A percentile compares a stretch with the other conserved stretches of the same genome.
phyloP scores from a whole-genome alignment of 2,888 invertebrate species.

The Furcula furcula region DNA sequence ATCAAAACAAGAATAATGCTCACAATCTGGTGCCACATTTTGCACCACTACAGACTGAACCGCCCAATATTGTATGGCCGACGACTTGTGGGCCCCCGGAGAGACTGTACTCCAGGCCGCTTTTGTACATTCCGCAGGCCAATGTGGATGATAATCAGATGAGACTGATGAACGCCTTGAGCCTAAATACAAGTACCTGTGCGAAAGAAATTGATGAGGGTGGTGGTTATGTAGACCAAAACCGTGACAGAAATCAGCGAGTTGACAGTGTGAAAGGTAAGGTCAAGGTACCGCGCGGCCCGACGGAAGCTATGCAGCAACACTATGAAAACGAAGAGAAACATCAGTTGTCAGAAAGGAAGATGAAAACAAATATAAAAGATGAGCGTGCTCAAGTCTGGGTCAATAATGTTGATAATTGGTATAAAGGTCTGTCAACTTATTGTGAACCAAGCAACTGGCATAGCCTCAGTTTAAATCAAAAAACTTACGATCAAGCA shows the following conservation, averaged over 20 bases:
- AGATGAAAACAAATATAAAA: constrained; percentile 2
- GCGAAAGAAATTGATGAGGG: constrained; percentile 9
- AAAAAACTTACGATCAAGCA: too few species aligned
- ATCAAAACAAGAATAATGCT: constrained; percentile 8
- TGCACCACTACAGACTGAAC: constrained; percentile 1
- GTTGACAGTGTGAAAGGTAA: constrained; percentile 7
- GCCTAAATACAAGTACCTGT: constrained; percentile 8
- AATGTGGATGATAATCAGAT: constrained; percentile 19
- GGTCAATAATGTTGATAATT: constrained; percentile 24
- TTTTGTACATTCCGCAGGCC: not conserved
- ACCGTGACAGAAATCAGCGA: not conserved
- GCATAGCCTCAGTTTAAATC: constrained; percentile 1
- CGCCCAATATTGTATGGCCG: not conserved
- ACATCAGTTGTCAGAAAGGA: constrained; percentile 2
- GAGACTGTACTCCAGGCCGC: constrained; percentile 3
- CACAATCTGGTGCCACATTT: constrained; percentile 37
- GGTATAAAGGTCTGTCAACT: constrained; percentile 23
- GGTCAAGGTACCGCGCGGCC: constrained; percentile 37
- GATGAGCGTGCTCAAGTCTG: constrained; percentile 12
- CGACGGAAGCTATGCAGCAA: constrained; percentile 10
- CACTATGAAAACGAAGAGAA: constrained; percentile 1
- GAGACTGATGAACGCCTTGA: constrained; percentile 37
- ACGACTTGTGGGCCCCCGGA: constrained; percentile 8
- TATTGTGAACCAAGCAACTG: constrained; percentile 7
- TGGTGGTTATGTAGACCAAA: constrained; percentile 27